phyloP scores from a whole-genome alignment of 2,888 invertebrate species.

The Macropis europaea region DNA sequence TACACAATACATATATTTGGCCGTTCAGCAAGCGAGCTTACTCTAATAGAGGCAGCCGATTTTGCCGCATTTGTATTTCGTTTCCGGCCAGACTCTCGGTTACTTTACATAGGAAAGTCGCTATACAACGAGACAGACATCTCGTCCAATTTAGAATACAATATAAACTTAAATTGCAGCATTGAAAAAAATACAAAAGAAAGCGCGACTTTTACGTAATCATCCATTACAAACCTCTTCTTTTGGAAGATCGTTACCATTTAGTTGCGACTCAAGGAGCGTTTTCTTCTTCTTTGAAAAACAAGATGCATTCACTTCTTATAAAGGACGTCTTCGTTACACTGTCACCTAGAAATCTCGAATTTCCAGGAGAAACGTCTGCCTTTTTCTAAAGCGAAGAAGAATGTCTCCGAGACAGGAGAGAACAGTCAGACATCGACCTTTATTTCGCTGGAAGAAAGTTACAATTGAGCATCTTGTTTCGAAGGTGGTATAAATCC shows the following conservation, averaged over 20 bases:
- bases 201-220: neutral
- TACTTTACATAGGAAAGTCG: neutral
- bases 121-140: neutral
- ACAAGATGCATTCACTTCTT: neutral
- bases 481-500: too few species aligned
- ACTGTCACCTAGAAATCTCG: neutral
- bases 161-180: slow-evolving; percentile 7
- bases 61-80: neutral
- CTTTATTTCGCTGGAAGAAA: too few species aligned
- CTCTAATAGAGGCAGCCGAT: neutral
- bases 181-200: slow-evolving; percentile 19
- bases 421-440: too few species aligned
- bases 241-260: neutral
- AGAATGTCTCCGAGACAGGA: too few species aligned
- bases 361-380: neutral
- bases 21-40: neutral
- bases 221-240: neutral
- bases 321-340: neutral
- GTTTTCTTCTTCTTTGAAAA: neutral
- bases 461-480: too few species aligned
- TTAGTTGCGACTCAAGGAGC: slow-evolving; percentile 1
- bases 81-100: neutral
- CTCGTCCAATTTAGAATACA: neutral
- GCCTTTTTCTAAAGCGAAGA: neutral
- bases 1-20: slow-evolving; percentile 6